These are phyloP conservation scores for Mamestra configurata DNA, from an alignment of 1,140 invertebrate species.

Conservation along the genomic window DNA sequence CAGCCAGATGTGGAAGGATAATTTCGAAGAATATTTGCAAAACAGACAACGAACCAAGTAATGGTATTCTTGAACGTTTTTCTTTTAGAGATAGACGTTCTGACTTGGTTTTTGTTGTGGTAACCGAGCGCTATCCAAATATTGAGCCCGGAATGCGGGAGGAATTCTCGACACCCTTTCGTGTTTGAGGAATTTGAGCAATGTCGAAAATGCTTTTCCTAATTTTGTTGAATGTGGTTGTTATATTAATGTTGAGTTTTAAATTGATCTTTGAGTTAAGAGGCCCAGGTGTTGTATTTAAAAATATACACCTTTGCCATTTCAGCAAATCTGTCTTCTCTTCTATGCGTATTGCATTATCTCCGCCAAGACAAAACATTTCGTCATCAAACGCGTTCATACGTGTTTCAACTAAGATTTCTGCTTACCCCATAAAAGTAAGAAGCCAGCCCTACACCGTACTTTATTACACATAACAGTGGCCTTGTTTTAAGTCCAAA, in stretches of 20 bases:
- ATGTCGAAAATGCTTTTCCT: neutral
- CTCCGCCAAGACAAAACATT: neutral
- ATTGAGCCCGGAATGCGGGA: neutral
- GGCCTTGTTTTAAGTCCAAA: slow-evolving; percentile 51
- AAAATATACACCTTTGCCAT: too few species aligned
- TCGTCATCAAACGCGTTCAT: neutral
- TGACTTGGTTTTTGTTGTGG: neutral
- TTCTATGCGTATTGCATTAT: neutral
- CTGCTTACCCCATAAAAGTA: neutral
- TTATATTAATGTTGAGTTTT: too few species aligned
- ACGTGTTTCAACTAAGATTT: neutral
- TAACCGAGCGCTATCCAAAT: neutral
- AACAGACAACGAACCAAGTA: too few species aligned
- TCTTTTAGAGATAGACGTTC: neutral
- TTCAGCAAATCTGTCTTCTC: neutral
- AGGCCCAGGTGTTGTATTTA: too few species aligned
- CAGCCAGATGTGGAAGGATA: too few species aligned
- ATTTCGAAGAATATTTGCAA: too few species aligned
- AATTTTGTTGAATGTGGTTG: neutral
- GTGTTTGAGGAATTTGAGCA: neutral
- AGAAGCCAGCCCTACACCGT: neutral
- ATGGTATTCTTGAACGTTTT: too few species aligned
- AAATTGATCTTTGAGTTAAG: too few species aligned
- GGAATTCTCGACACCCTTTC: slow-evolving; percentile 9
- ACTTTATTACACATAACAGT: slow-evolving; percentile 38